Conservation (phyloP, 2,113 vertebrate species). For the Brachyhypopomus occidentalis region DNA sequence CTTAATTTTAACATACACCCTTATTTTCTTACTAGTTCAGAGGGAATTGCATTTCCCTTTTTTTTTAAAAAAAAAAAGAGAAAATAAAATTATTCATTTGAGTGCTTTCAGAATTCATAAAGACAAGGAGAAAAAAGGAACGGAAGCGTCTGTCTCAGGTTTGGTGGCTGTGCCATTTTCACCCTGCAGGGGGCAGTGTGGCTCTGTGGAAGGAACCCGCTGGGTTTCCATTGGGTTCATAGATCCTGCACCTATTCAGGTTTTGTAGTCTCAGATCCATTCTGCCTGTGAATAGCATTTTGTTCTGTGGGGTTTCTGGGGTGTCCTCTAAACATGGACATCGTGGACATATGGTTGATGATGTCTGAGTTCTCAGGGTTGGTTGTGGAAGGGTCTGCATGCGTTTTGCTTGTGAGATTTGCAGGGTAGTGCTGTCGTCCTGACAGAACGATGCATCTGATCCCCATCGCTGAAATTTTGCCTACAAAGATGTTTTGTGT, state of each 20-base stretch:
- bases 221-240: neutral
- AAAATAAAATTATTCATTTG: neutral
- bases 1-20: neutral
- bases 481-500: constrained; percentile 13
- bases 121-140: neutral
- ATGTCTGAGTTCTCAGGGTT: neutral
- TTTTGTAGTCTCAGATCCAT: neutral
- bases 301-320: too few species aligned
- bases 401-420: constrained; percentile 13
- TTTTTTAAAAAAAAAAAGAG: neutral
- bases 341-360: constrained; percentile 8
- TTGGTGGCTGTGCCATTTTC: neutral
- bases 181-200: constrained; percentile 60
- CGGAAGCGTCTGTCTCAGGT: too few species aligned
- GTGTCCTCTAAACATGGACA: constrained; percentile 12
- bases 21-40: constrained; percentile 11
- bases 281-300: neutral
- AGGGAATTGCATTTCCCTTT: neutral
- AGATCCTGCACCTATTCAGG: neutral
- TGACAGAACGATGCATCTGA: constrained; percentile 2
- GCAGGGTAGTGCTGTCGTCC: neutral
- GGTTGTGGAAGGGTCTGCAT: neutral
- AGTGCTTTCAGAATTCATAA: neutral
- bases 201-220: constrained; percentile 31
- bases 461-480: constrained; percentile 25